phyloP scores from a whole-genome alignment of 1,140 invertebrate species.

The Argopecten irradians region DNA sequence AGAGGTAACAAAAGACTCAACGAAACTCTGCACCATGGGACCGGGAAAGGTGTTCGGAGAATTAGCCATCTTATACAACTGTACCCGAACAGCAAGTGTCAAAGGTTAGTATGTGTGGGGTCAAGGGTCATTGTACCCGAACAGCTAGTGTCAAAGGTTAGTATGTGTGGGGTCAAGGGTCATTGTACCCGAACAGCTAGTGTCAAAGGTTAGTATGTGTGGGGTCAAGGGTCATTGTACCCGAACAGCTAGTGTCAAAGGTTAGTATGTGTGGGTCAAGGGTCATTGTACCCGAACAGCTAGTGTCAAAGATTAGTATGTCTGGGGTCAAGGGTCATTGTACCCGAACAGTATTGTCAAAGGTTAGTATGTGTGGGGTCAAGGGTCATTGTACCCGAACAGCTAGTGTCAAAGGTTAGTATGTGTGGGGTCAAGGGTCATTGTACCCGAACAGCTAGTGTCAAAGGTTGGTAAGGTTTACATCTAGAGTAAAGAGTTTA shows the following conservation, averaged over 20 bases:
- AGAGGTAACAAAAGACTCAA: slow-evolving; percentile 73
- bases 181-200: neutral
- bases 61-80: slow-evolving; percentile 77
- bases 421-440: too few relatives aligned
- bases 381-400: neutral
- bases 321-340: too few relatives aligned
- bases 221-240: too few relatives aligned
- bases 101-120: slow-evolving; percentile 74
- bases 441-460: neutral
- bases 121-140: neutral
- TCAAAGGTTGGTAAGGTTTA: slow-evolving; percentile 4
- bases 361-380: too few relatives aligned
- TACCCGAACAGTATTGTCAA: neutral
- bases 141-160: neutral
- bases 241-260: neutral
- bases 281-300: neutral
- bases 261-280: too few relatives aligned
- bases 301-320: neutral
- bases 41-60: slow-evolving; percentile 75
- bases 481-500: too few relatives aligned
- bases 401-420: neutral
- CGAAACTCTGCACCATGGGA: slow-evolving; percentile 71
- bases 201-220: neutral
- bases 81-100: slow-evolving; percentile 75
- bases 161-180: too few relatives aligned